A percentile compares a stretch with the other conserved stretches of the same genome.
Evolutionary conservation across 2,113 vertebrate genomes (phyloP).

Genomic region (Azemiops feae): DNA sequence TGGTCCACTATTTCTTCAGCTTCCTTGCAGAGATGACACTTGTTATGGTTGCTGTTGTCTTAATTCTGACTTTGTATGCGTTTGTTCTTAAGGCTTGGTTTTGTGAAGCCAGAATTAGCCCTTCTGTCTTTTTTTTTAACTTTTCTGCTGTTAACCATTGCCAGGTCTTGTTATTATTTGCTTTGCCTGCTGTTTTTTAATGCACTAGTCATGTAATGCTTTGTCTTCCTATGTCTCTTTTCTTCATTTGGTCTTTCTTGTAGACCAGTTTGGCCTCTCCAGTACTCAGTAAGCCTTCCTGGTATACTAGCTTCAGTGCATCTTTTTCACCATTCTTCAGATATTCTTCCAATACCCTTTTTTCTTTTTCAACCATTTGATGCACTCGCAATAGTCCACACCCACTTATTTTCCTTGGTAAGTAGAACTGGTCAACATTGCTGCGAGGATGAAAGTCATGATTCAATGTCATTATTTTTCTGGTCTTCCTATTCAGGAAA

Average conservation of each 20-base stretch:
- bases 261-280: too few relatives aligned
- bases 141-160: neutral
- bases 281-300: neutral
- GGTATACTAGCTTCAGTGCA: neutral
- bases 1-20: too few relatives aligned
- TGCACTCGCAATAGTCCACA: too few relatives aligned
- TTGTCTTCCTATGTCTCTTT: neutral
- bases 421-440: too few relatives aligned
- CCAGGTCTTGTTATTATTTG: neutral
- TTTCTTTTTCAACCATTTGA: neutral
- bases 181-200: neutral
- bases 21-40: too few relatives aligned
- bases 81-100: neutral
- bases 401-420: too few relatives aligned
- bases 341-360: neutral
- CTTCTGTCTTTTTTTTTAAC: neutral
- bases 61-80: too few relatives aligned
- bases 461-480: too few relatives aligned
- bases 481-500: too few relatives aligned
- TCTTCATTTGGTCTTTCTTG: neutral
- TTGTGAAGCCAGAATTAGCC: neutral
- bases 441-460: too few relatives aligned
- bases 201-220: neutral
- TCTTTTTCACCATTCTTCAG: neutral
- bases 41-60: too few relatives aligned